Conservation (phyloP, 53 echinoderm and acorn worm genomes). For the Paracentrotus lividus region DNA sequence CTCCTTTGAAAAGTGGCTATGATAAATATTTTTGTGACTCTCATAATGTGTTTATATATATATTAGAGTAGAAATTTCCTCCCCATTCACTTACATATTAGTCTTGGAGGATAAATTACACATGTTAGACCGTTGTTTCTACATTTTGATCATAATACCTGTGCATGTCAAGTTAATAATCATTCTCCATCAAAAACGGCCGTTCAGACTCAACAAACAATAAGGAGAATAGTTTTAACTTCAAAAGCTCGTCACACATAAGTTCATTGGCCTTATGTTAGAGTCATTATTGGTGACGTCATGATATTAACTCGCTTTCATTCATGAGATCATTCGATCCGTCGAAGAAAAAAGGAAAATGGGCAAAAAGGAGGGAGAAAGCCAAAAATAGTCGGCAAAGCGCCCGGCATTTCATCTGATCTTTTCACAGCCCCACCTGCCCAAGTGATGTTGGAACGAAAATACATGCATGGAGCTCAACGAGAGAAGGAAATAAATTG, state of each 20-base stretch:
- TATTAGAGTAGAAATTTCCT: too few species aligned
- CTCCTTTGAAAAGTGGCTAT: too few species aligned
- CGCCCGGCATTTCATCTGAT: conserved; percentile 49
- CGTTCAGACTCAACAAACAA: background rate
- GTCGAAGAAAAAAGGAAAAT: background rate
- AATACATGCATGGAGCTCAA: background rate
- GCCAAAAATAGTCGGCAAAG: conserved; percentile 29
- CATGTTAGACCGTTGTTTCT: too few species aligned
- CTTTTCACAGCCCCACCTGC: conserved; percentile 53
- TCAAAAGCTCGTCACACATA: background rate
- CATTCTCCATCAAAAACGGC: background rate
- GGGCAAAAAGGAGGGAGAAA: background rate
- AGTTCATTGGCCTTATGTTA: conserved; percentile 58
- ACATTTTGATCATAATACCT: too few species aligned
- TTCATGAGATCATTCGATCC: conserved; percentile 16
- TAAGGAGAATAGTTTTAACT: background rate
- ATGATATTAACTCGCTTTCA: conserved; percentile 46
- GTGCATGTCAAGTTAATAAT: background rate
- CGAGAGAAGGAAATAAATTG: background rate
- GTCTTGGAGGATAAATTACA: too few species aligned
- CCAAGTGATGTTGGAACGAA: conserved; percentile 17
- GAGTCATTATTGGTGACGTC: conserved; percentile 36
- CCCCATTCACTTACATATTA: too few species aligned
- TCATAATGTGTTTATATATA: too few species aligned
- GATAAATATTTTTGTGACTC: too few species aligned